Percentiles rank a stretch among this genome's conserved stretches.
These are phyloP conservation scores for Carposina sasakii DNA, from an alignment of 1,140 invertebrate genomes.

Conservation along the genomic window DNA sequence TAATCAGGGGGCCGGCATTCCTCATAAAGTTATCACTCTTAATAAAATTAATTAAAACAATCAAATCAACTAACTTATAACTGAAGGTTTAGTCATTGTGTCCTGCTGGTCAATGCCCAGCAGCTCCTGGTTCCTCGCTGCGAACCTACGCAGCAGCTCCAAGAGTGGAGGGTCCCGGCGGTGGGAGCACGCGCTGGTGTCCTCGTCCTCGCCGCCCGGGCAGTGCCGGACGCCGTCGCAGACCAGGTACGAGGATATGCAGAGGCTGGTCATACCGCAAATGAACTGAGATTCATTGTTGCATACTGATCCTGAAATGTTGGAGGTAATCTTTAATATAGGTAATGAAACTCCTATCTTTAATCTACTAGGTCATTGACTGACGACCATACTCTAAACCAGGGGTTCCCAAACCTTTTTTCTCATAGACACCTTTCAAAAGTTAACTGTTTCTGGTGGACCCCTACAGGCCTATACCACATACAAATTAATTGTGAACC, in stretches of 20 bases:
- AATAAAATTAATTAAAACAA: no score
- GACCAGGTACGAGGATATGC: slow-evolving; percentile 74
- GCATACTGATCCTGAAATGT: slow-evolving; percentile 48
- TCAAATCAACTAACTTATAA: slow-evolving; percentile 66
- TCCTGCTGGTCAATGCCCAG: slow-evolving; percentile 53
- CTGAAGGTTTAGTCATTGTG: slow-evolving; percentile 52
- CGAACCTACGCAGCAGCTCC: slow-evolving; percentile 55
- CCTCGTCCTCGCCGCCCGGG: slow-evolving; percentile 72
- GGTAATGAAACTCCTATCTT: no score
- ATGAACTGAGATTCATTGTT: slow-evolving; percentile 54
- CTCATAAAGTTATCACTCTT: no score
- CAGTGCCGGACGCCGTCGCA: slow-evolving; percentile 77
- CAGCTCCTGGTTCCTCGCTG: slow-evolving; percentile 60
- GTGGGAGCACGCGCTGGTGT: slow-evolving; percentile 43
- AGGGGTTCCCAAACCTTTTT: no score
- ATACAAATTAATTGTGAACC: no score
- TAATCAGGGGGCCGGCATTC: no score
- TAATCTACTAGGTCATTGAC: no score
- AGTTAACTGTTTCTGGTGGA: no score
- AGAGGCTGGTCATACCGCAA: slow-evolving; percentile 62
- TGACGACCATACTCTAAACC: no score
- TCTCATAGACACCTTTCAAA: no score
- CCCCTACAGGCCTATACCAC: no score
- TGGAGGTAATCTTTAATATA: no score
- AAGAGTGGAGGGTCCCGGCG: slow-evolving; percentile 50